A percentile compares a stretch with the other conserved stretches of the same genome.
Evolutionary conservation across 1,140 invertebrate species (phyloP).

Genomic region (Drosophila virilis): DNA sequence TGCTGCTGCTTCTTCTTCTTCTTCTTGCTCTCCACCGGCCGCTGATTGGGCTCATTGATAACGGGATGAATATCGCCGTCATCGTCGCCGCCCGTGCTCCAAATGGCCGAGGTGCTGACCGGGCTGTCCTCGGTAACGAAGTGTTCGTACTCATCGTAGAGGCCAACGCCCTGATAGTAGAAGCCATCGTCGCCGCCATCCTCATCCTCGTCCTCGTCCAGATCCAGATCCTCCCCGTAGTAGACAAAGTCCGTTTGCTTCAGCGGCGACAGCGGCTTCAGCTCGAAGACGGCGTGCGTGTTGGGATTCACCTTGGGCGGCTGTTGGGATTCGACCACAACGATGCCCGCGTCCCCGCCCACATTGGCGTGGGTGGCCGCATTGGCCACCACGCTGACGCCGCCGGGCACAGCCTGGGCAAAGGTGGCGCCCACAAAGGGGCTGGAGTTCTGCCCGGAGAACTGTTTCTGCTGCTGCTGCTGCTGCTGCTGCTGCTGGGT

Average conservation of each 20-base stretch:
- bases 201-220: slow-evolving; percentile 36
- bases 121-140: slow-evolving; percentile 51
- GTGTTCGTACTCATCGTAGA: slow-evolving; percentile 52
- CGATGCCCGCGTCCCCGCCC: slow-evolving; percentile 66
- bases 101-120: slow-evolving; percentile 48
- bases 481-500: not conserved
- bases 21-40: slow-evolving; percentile 27
- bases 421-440: not conserved
- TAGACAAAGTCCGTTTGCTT: not conserved
- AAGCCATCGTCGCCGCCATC: slow-evolving; percentile 47
- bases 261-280: slow-evolving; percentile 53
- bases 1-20: slow-evolving; percentile 29
- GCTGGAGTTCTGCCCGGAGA: not conserved
- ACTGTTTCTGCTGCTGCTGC: slow-evolving; percentile 14
- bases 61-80: slow-evolving; percentile 48
- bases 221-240: not conserved
- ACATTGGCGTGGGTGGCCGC: slow-evolving; percentile 64
- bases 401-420: slow-evolving; percentile 7
- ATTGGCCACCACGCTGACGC: slow-evolving; percentile 66
- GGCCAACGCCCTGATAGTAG: slow-evolving; percentile 42
- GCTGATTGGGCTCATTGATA: slow-evolving; percentile 44
- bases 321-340: slow-evolving; percentile 67
- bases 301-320: slow-evolving; percentile 78
- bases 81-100: slow-evolving; percentile 62
- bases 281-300: slow-evolving; percentile 78